Conservation (phyloP, 2,888 invertebrate genomes). For the Agrotis puta region DNA sequence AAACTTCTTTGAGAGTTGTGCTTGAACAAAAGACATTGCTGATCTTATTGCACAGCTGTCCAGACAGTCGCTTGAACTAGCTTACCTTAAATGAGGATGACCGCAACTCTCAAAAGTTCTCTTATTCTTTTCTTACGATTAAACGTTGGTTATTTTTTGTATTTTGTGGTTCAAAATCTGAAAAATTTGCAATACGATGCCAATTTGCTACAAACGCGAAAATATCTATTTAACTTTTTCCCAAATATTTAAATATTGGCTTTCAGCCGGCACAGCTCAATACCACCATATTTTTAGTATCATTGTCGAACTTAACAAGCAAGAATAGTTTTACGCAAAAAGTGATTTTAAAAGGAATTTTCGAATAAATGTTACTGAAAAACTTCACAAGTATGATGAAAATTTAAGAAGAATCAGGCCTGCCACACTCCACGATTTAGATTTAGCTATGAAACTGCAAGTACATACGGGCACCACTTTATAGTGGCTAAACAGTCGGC, state of each 20-base stretch:
- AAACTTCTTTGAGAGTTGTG: slow-evolving; percentile 18
- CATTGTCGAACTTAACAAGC: too few species aligned
- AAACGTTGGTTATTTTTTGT: neutral
- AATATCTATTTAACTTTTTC: neutral
- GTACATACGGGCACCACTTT: too few species aligned
- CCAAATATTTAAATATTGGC: neutral
- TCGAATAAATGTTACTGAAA: neutral
- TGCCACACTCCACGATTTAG: too few species aligned
- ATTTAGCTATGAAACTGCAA: too few species aligned
- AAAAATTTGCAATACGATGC: neutral
- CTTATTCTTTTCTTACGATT: slow-evolving; percentile 5
- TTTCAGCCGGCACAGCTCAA: too few species aligned
- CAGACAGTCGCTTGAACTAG: neutral
- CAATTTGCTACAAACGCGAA: neutral
- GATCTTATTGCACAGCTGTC: neutral
- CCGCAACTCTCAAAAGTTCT: slow-evolving; percentile 35
- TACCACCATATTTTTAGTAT: too few species aligned
- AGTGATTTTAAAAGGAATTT: neutral
- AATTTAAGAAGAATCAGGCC: too few species aligned
- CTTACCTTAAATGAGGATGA: neutral
- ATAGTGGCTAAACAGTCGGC: too few species aligned
- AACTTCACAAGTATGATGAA: too few species aligned
- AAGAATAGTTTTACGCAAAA: neutral
- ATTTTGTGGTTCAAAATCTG: slow-evolving; percentile 12
- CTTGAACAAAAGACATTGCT: slow-evolving; percentile 15